These are phyloP conservation scores for Acipenser transmontanus DNA, from an alignment of 2,797 vertebrate species.

Conservation along the genomic window DNA sequence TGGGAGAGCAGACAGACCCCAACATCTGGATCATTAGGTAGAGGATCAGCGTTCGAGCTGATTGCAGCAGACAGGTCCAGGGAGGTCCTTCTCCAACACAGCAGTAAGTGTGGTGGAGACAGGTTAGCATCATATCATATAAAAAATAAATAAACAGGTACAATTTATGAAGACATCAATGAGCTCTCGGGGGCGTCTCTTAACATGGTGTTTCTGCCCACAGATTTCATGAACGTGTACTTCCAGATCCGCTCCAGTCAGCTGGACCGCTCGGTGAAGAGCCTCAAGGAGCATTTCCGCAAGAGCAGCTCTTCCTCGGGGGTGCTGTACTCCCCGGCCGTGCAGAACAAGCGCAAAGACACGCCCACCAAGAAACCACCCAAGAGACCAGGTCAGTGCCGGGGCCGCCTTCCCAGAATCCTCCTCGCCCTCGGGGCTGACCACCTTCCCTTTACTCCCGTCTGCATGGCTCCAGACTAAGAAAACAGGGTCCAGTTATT, in stretches of 20 bases:
- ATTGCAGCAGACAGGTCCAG: constrained; percentile 11
- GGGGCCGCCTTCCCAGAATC: background rate
- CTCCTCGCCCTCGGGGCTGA: background rate
- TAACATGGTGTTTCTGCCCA: background rate
- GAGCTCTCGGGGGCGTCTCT: no score
- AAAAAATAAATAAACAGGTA: no score
- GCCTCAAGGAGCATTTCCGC: constrained; percentile 92
- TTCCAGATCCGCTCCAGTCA: constrained; percentile 93
- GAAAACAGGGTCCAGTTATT: background rate
- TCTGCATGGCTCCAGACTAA: background rate
- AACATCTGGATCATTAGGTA: constrained; percentile 2
- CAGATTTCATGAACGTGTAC: constrained; percentile 99
- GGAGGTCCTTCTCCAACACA: background rate
- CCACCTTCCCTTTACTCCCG: no score
- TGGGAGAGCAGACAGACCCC: constrained; percentile 6
- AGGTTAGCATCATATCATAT: no score
- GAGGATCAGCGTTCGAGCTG: constrained; percentile 7
- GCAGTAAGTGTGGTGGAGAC: constrained; percentile 19
- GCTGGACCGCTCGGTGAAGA: constrained; percentile 91
- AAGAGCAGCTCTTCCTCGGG: constrained; percentile 86
- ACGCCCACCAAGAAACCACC: constrained; percentile 91
- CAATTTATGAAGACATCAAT: no score
- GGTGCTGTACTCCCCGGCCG: constrained; percentile 86
- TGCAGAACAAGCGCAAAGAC: constrained; percentile 93
- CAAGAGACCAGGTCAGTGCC: constrained; percentile 83